Evolutionary conservation across 2,113 vertebrate genomes (phyloP), one percentile per base, ranked within the genome.

Genomic region (Istiophorus platypterus): DNA sequence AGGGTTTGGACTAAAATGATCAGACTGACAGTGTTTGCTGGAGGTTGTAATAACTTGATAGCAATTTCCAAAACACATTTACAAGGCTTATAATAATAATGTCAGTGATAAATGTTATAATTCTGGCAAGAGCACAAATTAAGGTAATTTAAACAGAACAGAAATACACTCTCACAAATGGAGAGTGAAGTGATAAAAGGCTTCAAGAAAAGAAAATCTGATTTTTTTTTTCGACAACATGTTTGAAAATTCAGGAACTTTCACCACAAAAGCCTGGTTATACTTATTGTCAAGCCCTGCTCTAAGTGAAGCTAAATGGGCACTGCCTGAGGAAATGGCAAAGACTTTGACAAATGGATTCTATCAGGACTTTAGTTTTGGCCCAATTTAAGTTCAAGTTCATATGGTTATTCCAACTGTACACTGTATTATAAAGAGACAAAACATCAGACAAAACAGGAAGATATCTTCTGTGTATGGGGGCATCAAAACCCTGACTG

Each of bases 1-100:
- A 74, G 84, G 84, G 76, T 88, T 89, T 47, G 51, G 59, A 47
- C 52, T 29, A 4, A 49, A 62, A 81, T 6, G 31, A 42, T 59
- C 37, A 11, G 31, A 42, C 51, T 49, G 63, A 1, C 49, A 56
- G 76, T 31, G 63, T 58, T 69, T 71, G 17, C 62, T 58, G 61
- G 22, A 45, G 24, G 56, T 63, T 70, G 56, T 17, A 56, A 51
- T 39, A 7, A 24, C 31, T 41, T 41, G 0, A 45, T 65, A 15
- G 26, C 17, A n/a, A 5, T 22, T 62, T 57, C 20, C 4, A 63
- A 74, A 26, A 57, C 49, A 63, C 47, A 24, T 18, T 75, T 63
- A 80, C 51, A 67, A 22, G 13, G 56, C n/a, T 84, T 20, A 73
- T 18, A 58, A 29, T 12, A 49, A 22, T 24, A 39, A n/a, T 31